Conservation (phyloP, 2,888 invertebrate genomes). For the Creontiades dilutus region DNA sequence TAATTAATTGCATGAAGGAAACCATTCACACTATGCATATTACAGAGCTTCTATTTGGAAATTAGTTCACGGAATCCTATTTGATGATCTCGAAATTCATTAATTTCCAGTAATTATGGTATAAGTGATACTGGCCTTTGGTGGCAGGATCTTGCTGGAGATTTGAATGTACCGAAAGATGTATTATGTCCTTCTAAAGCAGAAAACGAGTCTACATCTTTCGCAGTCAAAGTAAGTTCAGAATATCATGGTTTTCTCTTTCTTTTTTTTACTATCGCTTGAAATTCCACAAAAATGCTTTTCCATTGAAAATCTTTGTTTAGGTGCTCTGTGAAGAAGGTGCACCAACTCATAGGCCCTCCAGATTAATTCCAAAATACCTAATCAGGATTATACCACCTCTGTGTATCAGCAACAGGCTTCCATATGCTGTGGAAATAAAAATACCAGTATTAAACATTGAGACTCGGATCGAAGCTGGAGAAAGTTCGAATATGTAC, state of each 20-base stretch:
- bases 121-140: conserved; percentile 86
- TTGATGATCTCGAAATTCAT: not conserved
- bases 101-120: conserved; percentile 82
- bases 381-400: conserved; percentile 87
- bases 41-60: not conserved
- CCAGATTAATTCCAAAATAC: conserved; percentile 85
- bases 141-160: conserved; percentile 88
- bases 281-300: not conserved
- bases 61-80: not conserved
- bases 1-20: not conserved
- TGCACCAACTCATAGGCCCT: conserved; percentile 78
- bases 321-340: conserved; percentile 81
- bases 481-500: conserved; percentile 86
- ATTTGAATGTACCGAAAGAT: conserved; percentile 84
- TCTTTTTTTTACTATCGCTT: not conserved
- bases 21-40: conserved; percentile 7
- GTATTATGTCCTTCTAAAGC: conserved; percentile 85
- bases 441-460: conserved; percentile 80
- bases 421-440: conserved; percentile 86
- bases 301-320: not conserved
- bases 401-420: conserved; percentile 86
- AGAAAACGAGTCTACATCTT: conserved; percentile 82
- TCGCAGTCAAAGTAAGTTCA: conserved; percentile 77
- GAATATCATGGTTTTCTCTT: not conserved
- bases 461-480: conserved; percentile 84